Evolutionary conservation across 2,113 vertebrate species (phyloP).

Genomic region (Leptodactylus fuscus): DNA sequence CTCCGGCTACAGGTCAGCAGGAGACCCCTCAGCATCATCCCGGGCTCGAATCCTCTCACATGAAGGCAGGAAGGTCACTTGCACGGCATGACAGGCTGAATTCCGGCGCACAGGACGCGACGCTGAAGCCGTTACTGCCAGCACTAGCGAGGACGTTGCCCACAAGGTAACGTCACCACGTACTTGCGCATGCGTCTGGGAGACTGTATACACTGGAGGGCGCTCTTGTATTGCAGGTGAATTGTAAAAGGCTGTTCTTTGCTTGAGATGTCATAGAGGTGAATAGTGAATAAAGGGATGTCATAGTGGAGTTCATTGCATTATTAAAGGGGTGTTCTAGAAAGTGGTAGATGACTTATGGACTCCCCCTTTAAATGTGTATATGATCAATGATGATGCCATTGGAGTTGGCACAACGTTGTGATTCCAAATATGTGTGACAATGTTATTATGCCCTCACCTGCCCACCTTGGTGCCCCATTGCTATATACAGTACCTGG

Average conservation of each 20-base stretch:
- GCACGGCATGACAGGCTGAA: neutral
- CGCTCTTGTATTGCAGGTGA: neutral
- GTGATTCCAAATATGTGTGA: too few species aligned
- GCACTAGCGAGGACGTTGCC: neutral
- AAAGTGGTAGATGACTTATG: too few species aligned
- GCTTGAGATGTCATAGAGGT: neutral
- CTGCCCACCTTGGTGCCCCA: too few species aligned
- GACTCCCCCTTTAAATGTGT: neutral
- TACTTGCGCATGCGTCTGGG: neutral
- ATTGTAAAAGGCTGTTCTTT: neutral
- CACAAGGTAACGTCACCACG: neutral
- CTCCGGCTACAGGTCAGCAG: neutral
- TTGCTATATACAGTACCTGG: too few species aligned
- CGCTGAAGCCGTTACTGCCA: neutral
- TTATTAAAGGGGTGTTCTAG: neutral
- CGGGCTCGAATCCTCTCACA: neutral
- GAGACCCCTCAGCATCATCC: conserved; percentile 39
- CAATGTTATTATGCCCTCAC: too few species aligned
- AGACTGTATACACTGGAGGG: neutral
- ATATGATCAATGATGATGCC: too few species aligned
- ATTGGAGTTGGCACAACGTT: too few species aligned
- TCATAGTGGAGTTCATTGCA: neutral
- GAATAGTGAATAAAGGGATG: neutral
- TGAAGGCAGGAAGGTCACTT: conserved; percentile 43
- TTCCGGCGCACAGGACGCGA: conserved; percentile 23